These are phyloP conservation scores for Myoxocephalus aenaeus DNA, from an alignment of 2,797 vertebrate species.

Conservation along the genomic window DNA sequence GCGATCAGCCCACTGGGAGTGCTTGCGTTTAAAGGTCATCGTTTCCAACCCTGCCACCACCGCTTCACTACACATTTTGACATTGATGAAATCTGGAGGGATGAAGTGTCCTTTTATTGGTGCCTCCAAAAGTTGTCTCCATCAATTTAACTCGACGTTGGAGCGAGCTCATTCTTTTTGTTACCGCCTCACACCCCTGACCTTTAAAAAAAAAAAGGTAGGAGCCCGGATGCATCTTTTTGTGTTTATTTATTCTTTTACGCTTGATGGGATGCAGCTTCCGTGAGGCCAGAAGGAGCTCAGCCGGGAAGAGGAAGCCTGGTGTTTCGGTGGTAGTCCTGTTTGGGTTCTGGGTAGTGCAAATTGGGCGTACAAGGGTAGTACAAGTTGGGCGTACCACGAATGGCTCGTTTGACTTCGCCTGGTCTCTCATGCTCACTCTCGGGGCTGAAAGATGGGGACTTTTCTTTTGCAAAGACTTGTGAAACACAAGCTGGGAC, in stretches of 20 bases:
- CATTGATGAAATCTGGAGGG: constrained; percentile 43
- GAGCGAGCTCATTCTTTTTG: constrained; percentile 3
- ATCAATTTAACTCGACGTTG: constrained; percentile 43
- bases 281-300: constrained; percentile 35
- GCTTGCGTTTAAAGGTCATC: constrained; percentile 39
- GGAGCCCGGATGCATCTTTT: constrained; percentile 26
- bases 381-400: no score
- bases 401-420: no score
- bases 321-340: constrained; percentile 48
- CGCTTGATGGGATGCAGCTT: constrained; percentile 41
- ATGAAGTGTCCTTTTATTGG: constrained; percentile 49
- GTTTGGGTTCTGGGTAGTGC: constrained; percentile 44
- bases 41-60: constrained; percentile 8
- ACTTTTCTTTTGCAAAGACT: no score
- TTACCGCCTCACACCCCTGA: constrained; percentile 11
- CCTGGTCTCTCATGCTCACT: no score
- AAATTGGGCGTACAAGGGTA: no score
- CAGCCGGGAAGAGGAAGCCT: constrained; percentile 35
- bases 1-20: constrained; percentile 17
- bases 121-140: constrained; percentile 33
- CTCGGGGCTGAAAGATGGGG: no score
- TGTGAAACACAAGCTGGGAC: no score
- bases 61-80: constrained; percentile 37
- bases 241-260: constrained; percentile 6
- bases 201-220: no score